Percentiles rank a stretch among this genome's conserved stretches.
These are phyloP conservation scores for Megatriorchis doriae DNA, from an alignment of 2,113 vertebrate genomes.

Conservation along the genomic window DNA sequence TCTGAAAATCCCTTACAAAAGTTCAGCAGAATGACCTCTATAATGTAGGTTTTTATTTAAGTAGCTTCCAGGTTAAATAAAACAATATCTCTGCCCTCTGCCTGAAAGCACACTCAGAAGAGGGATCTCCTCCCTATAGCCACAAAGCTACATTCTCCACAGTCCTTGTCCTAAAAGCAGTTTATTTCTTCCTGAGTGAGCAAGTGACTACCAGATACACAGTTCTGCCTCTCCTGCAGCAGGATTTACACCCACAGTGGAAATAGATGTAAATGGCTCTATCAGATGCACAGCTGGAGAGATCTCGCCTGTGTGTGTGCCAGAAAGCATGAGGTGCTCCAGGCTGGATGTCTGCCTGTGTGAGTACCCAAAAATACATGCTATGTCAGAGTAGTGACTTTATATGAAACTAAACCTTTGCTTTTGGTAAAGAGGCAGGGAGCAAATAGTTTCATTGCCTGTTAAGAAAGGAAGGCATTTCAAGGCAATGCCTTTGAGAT, in stretches of 20 bases:
- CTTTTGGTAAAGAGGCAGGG: not conserved
- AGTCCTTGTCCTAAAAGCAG: not conserved
- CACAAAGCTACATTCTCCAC: not conserved
- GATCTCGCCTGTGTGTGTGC: rapidly evolving
- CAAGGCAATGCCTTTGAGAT: not conserved
- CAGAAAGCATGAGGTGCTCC: not conserved
- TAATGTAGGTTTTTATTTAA: not conserved
- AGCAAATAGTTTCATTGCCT: not conserved
- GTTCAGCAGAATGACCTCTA: not conserved
- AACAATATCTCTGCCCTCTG: not conserved
- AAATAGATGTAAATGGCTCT: not conserved
- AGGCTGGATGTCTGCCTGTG: not conserved
- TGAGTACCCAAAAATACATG: rapidly evolving
- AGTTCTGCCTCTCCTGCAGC: not conserved
- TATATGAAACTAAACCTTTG: not conserved
- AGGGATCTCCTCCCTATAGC: not conserved
- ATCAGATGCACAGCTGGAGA: not conserved
- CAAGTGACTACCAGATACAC: not conserved
- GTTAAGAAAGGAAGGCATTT: not conserved
- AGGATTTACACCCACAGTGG: not conserved
- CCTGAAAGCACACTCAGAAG: not conserved
- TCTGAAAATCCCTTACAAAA: not conserved
- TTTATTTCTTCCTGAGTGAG: not conserved
- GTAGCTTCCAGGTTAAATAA: not conserved
- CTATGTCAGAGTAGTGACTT: not conserved